These are phyloP conservation scores for Pangasius krempfi DNA, from an alignment of 2,797 vertebrate genomes.

Conservation along the genomic window DNA sequence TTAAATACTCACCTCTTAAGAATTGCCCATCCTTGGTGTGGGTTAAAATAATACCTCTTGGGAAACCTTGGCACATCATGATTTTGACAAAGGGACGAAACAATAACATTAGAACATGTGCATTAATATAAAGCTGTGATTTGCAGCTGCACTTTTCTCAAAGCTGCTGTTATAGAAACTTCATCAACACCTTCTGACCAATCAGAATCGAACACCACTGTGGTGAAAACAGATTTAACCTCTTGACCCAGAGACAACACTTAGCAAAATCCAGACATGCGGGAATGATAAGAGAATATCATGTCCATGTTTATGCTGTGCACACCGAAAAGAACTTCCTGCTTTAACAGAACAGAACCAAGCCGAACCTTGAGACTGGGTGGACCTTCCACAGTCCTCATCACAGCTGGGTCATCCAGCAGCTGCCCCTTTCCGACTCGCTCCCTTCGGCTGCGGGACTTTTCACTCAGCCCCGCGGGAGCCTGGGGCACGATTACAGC, in stretches of 20 bases:
- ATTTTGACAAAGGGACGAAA: not conserved
- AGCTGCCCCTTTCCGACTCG: slow-evolving; percentile 64
- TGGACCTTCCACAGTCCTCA: slow-evolving; percentile 80
- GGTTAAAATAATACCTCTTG: too few relatives aligned
- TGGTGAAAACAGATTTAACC: not conserved
- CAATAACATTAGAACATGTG: not conserved
- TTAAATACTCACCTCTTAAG: not conserved
- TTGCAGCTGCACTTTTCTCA: not conserved
- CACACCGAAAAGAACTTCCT: not conserved
- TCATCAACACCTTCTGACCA: not conserved
- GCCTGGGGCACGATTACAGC: slow-evolving; percentile 35
- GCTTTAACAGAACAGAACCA: not conserved
- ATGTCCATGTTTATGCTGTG: not conserved
- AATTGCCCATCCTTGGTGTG: not conserved
- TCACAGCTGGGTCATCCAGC: slow-evolving; percentile 86
- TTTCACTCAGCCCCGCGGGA: slow-evolving; percentile 42
- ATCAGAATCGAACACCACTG: not conserved
- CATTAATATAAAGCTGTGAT: not conserved
- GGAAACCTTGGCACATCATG: not conserved
- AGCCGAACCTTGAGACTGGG: slow-evolving; percentile 80
- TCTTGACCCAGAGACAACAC: not conserved
- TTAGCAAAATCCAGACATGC: not conserved
- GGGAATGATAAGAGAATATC: not conserved
- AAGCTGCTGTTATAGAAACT: not conserved
- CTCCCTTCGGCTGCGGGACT: slow-evolving; percentile 52